A percentile compares a stretch with the other conserved stretches of the same genome.
Conservation (phyloP, 2,797 vertebrate genomes). For the Eremophila alpestris region DNA sequence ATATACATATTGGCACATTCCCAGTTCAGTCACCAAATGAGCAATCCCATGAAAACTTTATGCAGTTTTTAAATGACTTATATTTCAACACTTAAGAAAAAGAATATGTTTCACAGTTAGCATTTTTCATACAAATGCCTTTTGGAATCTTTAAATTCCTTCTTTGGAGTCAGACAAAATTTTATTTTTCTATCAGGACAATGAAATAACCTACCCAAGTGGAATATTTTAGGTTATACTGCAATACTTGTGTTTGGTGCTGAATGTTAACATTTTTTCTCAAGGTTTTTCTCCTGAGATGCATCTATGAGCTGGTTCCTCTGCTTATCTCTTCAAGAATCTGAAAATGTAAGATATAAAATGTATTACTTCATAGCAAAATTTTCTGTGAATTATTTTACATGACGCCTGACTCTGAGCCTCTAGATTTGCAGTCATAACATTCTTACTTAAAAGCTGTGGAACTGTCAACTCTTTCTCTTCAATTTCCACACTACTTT, state of each 20-base stretch:
- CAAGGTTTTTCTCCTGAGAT: slow-evolving; percentile 14
- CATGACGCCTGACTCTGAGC: neutral
- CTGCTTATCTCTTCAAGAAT: slow-evolving; percentile 3
- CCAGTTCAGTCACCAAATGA: neutral
- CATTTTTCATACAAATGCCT: neutral
- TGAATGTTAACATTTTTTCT: slow-evolving; percentile 17
- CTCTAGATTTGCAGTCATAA: neutral
- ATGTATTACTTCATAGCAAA: neutral
- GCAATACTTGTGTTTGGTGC: neutral
- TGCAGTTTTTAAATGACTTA: neutral
- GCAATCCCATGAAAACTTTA: neutral
- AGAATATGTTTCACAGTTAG: neutral
- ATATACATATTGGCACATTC: neutral
- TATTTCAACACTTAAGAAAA: neutral
- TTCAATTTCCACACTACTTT: slow-evolving; percentile 20
- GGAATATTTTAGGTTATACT: neutral
- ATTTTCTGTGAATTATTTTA: neutral
- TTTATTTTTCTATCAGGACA: neutral
- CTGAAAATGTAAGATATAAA: neutral
- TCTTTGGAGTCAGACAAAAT: neutral
- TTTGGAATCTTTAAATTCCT: neutral
- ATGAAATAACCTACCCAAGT: neutral
- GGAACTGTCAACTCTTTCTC: neutral
- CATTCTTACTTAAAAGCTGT: neutral
- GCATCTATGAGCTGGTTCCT: neutral